A percentile compares a stretch with the other conserved stretches of the same genome.
Evolutionary conservation across 2,113 vertebrate species (phyloP).

Genomic region (Leucopsar rothschildi): DNA sequence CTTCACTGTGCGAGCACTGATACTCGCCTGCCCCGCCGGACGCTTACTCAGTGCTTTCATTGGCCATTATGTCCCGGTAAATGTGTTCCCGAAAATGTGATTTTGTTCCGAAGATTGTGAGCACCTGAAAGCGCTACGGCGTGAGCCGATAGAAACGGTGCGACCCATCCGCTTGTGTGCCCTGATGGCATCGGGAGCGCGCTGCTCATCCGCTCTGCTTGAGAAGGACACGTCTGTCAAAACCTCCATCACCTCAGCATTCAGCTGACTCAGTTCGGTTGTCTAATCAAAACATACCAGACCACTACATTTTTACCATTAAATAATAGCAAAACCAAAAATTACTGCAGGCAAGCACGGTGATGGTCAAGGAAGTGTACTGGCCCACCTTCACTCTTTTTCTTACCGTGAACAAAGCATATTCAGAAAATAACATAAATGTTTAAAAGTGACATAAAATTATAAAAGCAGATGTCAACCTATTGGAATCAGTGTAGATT

Average conservation of each 20-base stretch:
- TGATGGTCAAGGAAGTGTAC: not conserved
- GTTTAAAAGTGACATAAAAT: not conserved
- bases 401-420: not conserved
- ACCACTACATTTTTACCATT: too few species aligned
- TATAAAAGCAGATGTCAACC: not conserved
- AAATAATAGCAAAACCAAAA: not conserved
- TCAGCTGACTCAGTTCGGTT: not conserved
- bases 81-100: not conserved
- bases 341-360: not conserved
- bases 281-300: not conserved
- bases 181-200: fast-evolving
- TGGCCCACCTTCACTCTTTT: not conserved
- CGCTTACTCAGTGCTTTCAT: fast-evolving
- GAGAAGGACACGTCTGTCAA: fast-evolving
- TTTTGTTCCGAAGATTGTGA: fast-evolving
- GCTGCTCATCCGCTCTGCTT: fast-evolving
- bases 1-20: fast-evolving
- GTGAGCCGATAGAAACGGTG: fast-evolving
- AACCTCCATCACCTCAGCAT: not conserved
- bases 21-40: fast-evolving
- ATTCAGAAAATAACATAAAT: not conserved
- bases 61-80: not conserved
- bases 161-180: fast-evolving
- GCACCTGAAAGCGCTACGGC: fast-evolving
- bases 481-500: not conserved